phyloP scores from a whole-genome alignment of 2,797 vertebrate species.

The Microhierax caerulescens region DNA sequence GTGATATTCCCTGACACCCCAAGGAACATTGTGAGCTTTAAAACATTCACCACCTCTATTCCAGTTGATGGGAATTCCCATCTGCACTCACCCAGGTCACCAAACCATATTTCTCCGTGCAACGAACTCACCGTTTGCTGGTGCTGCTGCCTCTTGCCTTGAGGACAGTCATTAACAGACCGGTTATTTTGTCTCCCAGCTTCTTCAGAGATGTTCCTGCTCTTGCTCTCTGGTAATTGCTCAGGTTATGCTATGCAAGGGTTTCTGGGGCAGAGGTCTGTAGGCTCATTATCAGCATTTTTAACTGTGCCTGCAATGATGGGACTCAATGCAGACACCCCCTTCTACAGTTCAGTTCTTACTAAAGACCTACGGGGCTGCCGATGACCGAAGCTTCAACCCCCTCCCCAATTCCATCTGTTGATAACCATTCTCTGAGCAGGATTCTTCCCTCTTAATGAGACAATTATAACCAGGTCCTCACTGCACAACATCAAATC shows the following conservation, averaged over 20 bases:
- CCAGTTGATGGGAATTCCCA: neutral
- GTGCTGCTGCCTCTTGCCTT: neutral
- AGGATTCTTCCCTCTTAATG: neutral
- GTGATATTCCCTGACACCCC: neutral
- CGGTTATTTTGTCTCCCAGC: neutral
- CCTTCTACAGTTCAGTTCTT: neutral
- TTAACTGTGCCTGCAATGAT: neutral
- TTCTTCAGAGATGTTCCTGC: neutral
- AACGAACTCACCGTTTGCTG: neutral
- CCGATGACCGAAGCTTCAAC: neutral
- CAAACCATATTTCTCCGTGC: neutral
- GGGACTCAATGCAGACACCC: neutral
- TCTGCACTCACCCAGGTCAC: neutral
- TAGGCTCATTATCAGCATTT: neutral
- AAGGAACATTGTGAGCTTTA: neutral
- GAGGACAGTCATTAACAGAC: neutral
- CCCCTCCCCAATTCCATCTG: neutral
- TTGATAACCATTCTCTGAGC: neutral
- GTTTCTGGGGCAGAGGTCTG: neutral
- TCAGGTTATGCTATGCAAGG: neutral
- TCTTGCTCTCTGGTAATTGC: neutral
- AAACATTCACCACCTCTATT: neutral
- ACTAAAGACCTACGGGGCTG: neutral
- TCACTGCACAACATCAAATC: neutral
- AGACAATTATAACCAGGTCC: neutral